Base-by-base conservation (phyloP, 2,797 vertebrate genomes). In the Lepus townsendii region DNA sequence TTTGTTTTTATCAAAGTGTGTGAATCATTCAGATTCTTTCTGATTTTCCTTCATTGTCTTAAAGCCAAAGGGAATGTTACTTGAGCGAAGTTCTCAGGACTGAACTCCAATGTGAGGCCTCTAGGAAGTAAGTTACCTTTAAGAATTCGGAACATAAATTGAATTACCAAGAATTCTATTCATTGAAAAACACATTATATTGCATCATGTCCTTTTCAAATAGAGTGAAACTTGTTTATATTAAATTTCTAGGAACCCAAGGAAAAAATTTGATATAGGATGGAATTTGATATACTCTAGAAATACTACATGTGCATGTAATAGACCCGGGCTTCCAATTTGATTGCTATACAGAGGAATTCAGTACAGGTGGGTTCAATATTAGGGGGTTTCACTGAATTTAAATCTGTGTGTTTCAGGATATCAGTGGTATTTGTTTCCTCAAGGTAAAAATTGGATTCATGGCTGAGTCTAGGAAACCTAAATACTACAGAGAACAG, bases 161-260 rank as follows among this genome's bases (percentile, higher is more conserved):
- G 96, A 97, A 97, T 97, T 97, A 96, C 97, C 91, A 92, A 97
- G 96, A 97, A 97, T 96, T 96, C 96, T 97, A 97, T 96, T 97
- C 96, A 97, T 97, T 93, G 97, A 95, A 97, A 97, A 97, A 96
- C 94, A 93, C 96, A 97, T 97, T 97, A 97, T 97, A 97, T 97
- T 97, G 97, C 96, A 97, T 96, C 97, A 96, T 97, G 97, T 97
- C 91, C 91, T 97, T 97, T 96, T 97, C 97, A 96, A 97, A 97
- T 97, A 97, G 96, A 97, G 96, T 97, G 97, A 97, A 97, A 97
- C 97, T 97, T 96, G 96, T 95, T 96, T 97, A 96, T 97, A 97
- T 97, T 97, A 97, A 97, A 97, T 97, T 97, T 97, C 96, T 96
- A 88, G 95, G 95, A 96, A 97, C 93, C 92, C 11, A 0, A 94